These are phyloP conservation scores for Channallabes apus DNA, from an alignment of 2,797 vertebrate species.

Conservation along the genomic window DNA sequence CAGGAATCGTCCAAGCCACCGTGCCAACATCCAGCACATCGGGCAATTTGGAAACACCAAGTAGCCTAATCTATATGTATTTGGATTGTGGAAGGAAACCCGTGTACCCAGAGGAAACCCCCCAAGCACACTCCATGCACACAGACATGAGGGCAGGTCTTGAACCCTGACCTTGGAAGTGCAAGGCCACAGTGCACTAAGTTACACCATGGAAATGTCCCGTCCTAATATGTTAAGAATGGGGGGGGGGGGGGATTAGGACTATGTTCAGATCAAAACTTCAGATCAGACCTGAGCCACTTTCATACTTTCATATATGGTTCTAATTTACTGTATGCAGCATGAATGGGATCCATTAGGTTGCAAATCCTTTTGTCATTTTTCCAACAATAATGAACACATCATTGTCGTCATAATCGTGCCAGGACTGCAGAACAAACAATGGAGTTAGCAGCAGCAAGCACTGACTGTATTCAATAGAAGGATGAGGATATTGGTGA, in stretches of 20 bases:
- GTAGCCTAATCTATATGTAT: too few relatives aligned
- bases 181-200: too few relatives aligned
- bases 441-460: neutral
- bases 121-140: too few relatives aligned
- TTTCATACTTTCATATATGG: neutral
- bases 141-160: too few relatives aligned
- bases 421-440: neutral
- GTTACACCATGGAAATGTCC: neutral
- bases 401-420: neutral
- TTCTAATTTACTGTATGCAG: neutral
- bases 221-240: neutral
- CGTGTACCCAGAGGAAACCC: too few relatives aligned
- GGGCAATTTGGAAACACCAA: too few relatives aligned
- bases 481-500: slow-evolving; percentile 15
- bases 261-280: neutral
- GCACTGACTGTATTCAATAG: neutral
- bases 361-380: neutral
- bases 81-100: too few relatives aligned
- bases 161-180: too few relatives aligned
- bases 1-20: too few relatives aligned
- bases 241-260: too few relatives aligned
- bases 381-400: neutral
- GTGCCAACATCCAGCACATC: too few relatives aligned
- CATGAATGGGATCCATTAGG: neutral
- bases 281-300: neutral